These are phyloP conservation scores for Ephydatia muelleri DNA, from an alignment of 37 sponge, comb jelly and placozoan species.

Conservation along the genomic window DNA sequence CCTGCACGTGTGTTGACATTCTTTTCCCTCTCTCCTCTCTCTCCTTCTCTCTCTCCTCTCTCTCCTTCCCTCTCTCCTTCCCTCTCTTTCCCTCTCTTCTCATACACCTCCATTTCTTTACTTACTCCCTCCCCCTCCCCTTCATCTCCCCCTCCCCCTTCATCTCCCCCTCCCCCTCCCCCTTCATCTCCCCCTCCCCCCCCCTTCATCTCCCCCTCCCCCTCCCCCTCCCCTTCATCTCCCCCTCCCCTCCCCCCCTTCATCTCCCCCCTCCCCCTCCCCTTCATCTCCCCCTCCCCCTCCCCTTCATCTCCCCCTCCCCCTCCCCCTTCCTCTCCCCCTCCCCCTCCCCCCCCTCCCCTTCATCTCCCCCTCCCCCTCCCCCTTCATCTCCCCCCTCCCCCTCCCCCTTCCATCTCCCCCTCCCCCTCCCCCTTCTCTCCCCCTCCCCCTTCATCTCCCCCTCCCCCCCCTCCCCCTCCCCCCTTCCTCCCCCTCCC, in stretches of 20 bases:
- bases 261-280: slow-evolving; percentile 9
- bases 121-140: too few relatives aligned
- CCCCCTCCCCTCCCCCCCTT: not conserved
- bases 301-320: not conserved
- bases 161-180: not conserved
- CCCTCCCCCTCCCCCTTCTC: slow-evolving; percentile 9
- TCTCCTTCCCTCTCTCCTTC: slow-evolving; percentile 9
- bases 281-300: not conserved
- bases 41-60: slow-evolving; percentile 6
- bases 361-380: not conserved
- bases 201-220: too few relatives aligned
- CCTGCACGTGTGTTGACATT: not conserved
- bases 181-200: not conserved
- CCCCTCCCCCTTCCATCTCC: not conserved
- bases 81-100: not conserved
- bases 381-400: slow-evolving; percentile 4
- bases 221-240: not conserved
- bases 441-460: slow-evolving; percentile 16
- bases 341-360: not conserved
- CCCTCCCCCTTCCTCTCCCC: not conserved
- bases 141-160: not conserved
- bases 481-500: slow-evolving; percentile 9
- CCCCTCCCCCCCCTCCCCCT: not conserved
- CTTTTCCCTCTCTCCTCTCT: slow-evolving; percentile 8
- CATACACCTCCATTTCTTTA: slow-evolving; percentile 8